Percentiles rank a stretch among this genome's conserved stretches.
Conservation (phyloP, 2,888 invertebrate species). For the Nemotelus pantherinus region DNA sequence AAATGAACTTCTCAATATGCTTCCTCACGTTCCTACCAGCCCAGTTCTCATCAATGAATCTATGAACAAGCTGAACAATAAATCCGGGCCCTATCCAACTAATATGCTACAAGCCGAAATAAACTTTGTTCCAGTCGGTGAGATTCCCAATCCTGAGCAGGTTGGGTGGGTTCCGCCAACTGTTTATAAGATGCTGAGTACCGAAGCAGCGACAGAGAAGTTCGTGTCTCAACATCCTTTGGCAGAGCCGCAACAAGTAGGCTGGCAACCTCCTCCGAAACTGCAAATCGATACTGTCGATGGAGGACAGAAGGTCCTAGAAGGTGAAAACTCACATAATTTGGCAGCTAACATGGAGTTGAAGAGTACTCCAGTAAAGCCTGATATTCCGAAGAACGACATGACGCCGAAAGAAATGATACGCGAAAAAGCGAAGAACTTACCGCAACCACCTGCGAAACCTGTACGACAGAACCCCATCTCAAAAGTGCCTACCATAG, state of each 20-base stretch:
- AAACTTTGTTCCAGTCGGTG: constrained; percentile 11
- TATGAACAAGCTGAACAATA: constrained; percentile 18
- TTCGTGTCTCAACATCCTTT: constrained; percentile 26
- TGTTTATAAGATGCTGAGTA: constrained; percentile 47
- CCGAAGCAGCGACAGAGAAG: constrained; percentile 40
- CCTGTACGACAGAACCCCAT: constrained; percentile 3
- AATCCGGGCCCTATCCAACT: not conserved
- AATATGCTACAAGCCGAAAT: constrained; percentile 19
- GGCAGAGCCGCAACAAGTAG: constrained; percentile 55
- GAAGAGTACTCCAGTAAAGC: constrained; percentile 61
- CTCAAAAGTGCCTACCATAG: constrained; percentile 16
- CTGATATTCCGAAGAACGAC: constrained; percentile 27
- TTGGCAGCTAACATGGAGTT: constrained; percentile 59
- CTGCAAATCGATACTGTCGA: constrained; percentile 62
- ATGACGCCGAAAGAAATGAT: constrained; percentile 26
- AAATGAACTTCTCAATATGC: constrained; percentile 28
- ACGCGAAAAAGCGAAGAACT: constrained; percentile 31
- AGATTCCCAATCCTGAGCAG: constrained; percentile 37
- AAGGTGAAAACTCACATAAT: constrained; percentile 55
- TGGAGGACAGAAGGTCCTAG: constrained; percentile 50
- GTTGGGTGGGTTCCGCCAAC: constrained; percentile 49
- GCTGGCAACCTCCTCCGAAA: constrained; percentile 59
- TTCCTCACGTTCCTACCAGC: constrained; percentile 29
- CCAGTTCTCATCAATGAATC: constrained; percentile 15
- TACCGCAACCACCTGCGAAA: constrained; percentile 22